Base-by-base conservation (phyloP, 2,888 invertebrate species). In the Embidobia sp. region DNA sequence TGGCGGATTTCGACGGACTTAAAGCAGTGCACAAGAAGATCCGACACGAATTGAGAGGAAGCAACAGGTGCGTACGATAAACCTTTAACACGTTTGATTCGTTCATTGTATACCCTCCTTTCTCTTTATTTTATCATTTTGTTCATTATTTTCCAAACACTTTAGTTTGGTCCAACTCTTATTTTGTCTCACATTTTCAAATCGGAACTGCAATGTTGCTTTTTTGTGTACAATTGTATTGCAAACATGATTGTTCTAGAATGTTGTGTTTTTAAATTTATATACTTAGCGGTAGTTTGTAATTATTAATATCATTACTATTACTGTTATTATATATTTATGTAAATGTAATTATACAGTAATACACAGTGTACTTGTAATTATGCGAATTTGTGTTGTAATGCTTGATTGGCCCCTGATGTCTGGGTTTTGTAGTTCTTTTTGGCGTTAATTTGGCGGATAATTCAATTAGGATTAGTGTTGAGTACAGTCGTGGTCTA, bases 1-100 rank as follows among this genome's bases (percentile, higher is more conserved):
- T 80, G 82, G 80, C 79, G 82, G 80, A 79, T 79, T 80, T 79
- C 85, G 84, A 82, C 72, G 83, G 86, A 85, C 82, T 1, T 55
- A 33, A 55, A 8, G 18, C 48, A 22, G 16, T 13, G 18, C 53
- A 31, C 53, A 80, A 67, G 78, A 78, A 79, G 77, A 80, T 77
- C 70, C 59, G 83, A 80, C 82, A 80, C 70, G 22, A 44, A 75
- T 82, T 76, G 79, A 77, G 82, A 75, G 69, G 51, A 70, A 63
- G 49, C 49, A 70, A 63, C 78, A 80, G 80, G 80, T 80, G 80
- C 78, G 80, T 80, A 80, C 69, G 42, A 69, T n/a, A 42, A 33
- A 63, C 37, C 63, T 63, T 63, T 49, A 59, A 49, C 49, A 18
- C 44, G 7, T 26, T 16, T 42, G 16, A 10, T 22, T 27, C 1